Percentiles rank a stretch among this genome's conserved stretches.
These are phyloP conservation scores for Xyrauchen texanus DNA, from an alignment of 2,113 vertebrate species.

Conservation along the genomic window DNA sequence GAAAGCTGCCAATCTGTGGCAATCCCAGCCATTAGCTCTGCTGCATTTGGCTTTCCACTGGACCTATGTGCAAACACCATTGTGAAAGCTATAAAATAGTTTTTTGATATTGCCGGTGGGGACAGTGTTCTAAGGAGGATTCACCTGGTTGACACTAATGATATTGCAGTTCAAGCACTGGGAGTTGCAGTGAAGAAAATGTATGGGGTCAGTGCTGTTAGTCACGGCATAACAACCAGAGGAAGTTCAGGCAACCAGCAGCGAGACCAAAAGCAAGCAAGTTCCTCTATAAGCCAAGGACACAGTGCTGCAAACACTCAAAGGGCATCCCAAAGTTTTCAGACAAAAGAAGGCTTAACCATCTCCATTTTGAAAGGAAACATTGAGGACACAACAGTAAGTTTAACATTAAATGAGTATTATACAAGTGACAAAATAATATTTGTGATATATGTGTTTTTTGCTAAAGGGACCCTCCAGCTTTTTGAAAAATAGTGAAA, in stretches of 20 bases:
- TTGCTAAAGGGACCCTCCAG: too few species aligned
- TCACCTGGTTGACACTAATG: slow-evolving; percentile 74
- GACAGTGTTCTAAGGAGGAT: slow-evolving; percentile 70
- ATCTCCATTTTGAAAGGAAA: slow-evolving; percentile 70
- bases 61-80: slow-evolving; percentile 68
- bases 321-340: slow-evolving; percentile 27
- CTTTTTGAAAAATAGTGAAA: too few species aligned
- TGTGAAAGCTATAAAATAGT: slow-evolving; percentile 73
- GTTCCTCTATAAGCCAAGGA: too few species aligned
- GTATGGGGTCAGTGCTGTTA: slow-evolving; percentile 10
- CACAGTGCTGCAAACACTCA: neutral
- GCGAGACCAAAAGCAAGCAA: slow-evolving; percentile 8
- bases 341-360: slow-evolving; percentile 74
- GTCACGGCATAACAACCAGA: too few species aligned
- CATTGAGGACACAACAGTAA: slow-evolving; percentile 76
- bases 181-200: slow-evolving; percentile 58
- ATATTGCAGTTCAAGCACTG: slow-evolving; percentile 64
- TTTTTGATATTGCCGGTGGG: slow-evolving; percentile 58
- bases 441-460: too few species aligned
- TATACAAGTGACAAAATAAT: too few species aligned
- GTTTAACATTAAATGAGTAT: slow-evolving; percentile 53
- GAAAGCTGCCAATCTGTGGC: slow-evolving; percentile 73
- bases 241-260: neutral
- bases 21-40: slow-evolving; percentile 79
- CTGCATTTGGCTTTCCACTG: slow-evolving; percentile 74